Evolutionary conservation across 2,888 invertebrate species (phyloP), one percentile per base, ranked within the genome.

Genomic region (Dryadula phaetusa): DNA sequence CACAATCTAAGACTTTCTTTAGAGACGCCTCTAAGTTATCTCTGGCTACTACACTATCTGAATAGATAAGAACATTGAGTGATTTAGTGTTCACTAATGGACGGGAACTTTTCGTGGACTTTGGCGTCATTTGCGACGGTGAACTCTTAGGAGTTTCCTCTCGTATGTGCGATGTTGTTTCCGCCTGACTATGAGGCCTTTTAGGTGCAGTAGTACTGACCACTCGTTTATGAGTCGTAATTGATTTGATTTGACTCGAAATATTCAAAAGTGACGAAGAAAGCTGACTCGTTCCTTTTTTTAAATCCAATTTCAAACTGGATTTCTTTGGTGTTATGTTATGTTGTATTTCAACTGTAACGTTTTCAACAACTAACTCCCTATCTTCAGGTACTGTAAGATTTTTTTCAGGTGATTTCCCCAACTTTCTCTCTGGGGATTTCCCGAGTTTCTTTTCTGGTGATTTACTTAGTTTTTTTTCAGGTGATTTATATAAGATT

Each of bases 11-110:
- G 65, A 96, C 95, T 74, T 94, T 93, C 69, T 94, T 93, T 56
- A 97, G 90, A 25, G 96, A 95, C 28, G 93, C 90, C 79, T 95
- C 95, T 63, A 97, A 95, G 82, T 95, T 96, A 75, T 96, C 96
- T 75, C 95, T 94, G 53, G 96, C 95, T 28, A 94, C 94, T 66
- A 94, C 84, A 84, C 96, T 97, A 83, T 97, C 97, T 2, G 97
- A 96, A 84, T 96, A 97, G 74, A 97, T 96, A 69, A 97, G 91
- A 77, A 97, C 94, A 88, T 97, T 97, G 3, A 96, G 96, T 54
- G 97, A 96, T 83, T 96, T 97, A 53, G 93, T 90, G 77, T 91
- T 92, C 64, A 91, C 83, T 91, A 92, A 85, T 90, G 92, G 92
- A 91, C 92, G 92, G 90, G 85, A 86, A 81, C 84, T 84, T 81